Base-by-base conservation (phyloP, 1,140 invertebrate species). In the Spodoptera litura region DNA sequence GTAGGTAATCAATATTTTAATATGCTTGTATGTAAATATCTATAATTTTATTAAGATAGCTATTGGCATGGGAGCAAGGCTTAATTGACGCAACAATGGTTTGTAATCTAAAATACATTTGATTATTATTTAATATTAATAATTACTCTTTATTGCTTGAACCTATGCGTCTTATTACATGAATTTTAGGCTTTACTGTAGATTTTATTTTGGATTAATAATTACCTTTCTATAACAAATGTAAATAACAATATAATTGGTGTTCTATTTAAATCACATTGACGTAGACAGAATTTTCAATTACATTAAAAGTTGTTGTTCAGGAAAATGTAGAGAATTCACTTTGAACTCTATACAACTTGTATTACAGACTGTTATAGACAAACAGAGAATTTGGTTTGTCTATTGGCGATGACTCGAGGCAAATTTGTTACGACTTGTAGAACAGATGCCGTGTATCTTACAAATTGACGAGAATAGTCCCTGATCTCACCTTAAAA, bases 31-130 rank as follows among this genome's bases (percentile, higher is more conserved):
- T 64, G 61, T 64, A 49, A 49, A 64, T 64, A 64, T 49, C 61
- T 64, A 64, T 64, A 35, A 64, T 20, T 64, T 31, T 49, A 38
- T 64, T 64, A 64, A 64, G 38, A 64, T 38, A 64, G n/a, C 61
- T 64, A 64, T 49, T 49, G 38, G 61, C 44, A 38, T 64, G 44
- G 10, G 20, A 25, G 15, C 44, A 49, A 49, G n/a, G 35, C 38
- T 64, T 35, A 64, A 64, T 64, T 64, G 61, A 64, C 61, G 12
- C 61, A 20, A 64, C 38, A 49, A 49, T 64, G n/a, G 2, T 56
- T 56, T 56, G 53, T 56, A 15, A 56, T 56, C 53, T 56, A 56
- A 13, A 6, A 44, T 64, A 20, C 38, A 44, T 35, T 25, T 61
- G 27, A 20, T 44, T 64, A 64, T 64, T 62, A 38, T 38, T n/a